A percentile compares a stretch with the other conserved stretches of the same genome.
phyloP scores from a whole-genome alignment of 2,113 vertebrate species.

The Hiodon alosoides region DNA sequence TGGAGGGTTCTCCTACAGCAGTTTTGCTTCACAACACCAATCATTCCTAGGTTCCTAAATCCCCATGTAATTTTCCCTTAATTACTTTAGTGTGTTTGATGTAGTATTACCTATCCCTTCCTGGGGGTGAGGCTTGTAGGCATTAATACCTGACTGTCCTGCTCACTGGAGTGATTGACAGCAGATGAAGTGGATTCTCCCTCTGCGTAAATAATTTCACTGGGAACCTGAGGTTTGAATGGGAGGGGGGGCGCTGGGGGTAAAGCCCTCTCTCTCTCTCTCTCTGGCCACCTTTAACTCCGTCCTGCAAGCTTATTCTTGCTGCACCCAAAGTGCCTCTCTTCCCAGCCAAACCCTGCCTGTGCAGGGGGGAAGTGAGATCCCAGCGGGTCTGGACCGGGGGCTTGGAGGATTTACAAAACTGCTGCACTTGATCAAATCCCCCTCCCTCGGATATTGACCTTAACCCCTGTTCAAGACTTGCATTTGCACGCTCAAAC shows the following conservation, averaged over 20 bases:
- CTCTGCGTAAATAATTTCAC: too few species aligned
- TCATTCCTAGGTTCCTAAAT: not conserved
- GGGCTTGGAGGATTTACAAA: not conserved
- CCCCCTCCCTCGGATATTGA: not conserved
- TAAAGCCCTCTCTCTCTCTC: not conserved
- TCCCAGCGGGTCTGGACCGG: too few species aligned
- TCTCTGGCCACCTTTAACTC: not conserved
- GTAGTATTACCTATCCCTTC: not conserved
- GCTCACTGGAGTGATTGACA: slow-evolving; percentile 4
- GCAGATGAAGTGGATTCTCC: slow-evolving; percentile 8
- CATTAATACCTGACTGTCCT: not conserved
- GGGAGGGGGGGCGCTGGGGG: too few species aligned
- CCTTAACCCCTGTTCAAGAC: not conserved
- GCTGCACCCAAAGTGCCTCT: too few species aligned
- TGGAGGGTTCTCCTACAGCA: not conserved
- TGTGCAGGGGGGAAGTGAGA: too few species aligned
- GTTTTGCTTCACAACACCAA: not conserved
- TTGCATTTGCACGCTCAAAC: too few species aligned
- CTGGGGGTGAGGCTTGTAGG: not conserved
- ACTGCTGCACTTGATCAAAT: not conserved
- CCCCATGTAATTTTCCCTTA: not conserved
- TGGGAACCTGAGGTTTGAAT: too few species aligned
- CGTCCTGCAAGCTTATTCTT: too few species aligned
- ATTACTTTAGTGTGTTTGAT: not conserved
- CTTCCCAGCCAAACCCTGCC: too few species aligned